Percentiles rank a stretch among this genome's conserved stretches.
Evolutionary conservation across 2,797 vertebrate species (phyloP).

Genomic region (Bovichtus variegatus): DNA sequence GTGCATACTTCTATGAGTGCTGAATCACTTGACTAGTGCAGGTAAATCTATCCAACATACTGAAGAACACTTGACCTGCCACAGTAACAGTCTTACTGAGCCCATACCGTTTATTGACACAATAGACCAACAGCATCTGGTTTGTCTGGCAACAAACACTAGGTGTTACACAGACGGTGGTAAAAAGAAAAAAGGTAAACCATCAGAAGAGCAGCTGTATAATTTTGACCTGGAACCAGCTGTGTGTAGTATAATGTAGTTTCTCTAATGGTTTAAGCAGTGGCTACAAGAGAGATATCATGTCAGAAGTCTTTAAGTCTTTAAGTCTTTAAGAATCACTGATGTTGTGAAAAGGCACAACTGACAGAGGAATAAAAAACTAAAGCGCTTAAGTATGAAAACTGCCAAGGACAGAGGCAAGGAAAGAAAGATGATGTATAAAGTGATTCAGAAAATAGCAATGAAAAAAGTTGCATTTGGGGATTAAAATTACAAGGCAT

Average conservation of each 20-base stretch:
- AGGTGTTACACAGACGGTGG: conserved; percentile 32
- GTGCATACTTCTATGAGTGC: not conserved
- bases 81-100: not conserved
- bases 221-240: conserved; percentile 45
- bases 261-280: conserved; percentile 35
- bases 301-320: not conserved
- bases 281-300: not conserved
- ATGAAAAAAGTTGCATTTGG: conserved; percentile 48
- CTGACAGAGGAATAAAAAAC: not conserved
- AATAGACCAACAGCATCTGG: conserved; percentile 52
- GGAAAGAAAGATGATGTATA: not conserved
- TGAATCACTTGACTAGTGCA: not conserved
- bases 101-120: conserved; percentile 6
- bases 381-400: not conserved
- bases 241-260: conserved; percentile 34
- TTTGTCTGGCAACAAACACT: conserved; percentile 42
- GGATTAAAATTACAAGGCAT: conserved; percentile 63
- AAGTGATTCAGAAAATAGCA: conserved; percentile 34
- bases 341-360: not conserved
- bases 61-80: conserved; percentile 5
- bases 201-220: conserved; percentile 43
- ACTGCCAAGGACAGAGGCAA: conserved; percentile 8
- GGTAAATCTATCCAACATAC: not conserved
- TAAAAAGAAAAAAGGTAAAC: conserved; percentile 17
- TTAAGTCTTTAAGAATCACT: conserved; percentile 7